These are phyloP conservation scores for Rhinichthys klamathensis DNA, from an alignment of 2,113 vertebrate genomes.

Conservation along the genomic window DNA sequence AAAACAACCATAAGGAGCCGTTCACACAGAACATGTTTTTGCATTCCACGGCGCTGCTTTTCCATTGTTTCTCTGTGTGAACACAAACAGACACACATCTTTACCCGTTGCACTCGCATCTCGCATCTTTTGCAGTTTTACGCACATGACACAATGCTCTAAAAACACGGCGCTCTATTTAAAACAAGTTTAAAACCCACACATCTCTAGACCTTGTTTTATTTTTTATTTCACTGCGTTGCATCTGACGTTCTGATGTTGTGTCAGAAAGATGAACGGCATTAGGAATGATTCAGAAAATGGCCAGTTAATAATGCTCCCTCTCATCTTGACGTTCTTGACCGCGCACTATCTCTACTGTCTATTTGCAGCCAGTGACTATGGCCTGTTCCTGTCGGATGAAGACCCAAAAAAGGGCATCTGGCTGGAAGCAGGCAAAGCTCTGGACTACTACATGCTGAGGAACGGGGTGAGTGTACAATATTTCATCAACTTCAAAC, in stretches of 20 bases:
- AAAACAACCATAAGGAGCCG: neutral
- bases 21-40: neutral
- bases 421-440: slow-evolving; percentile 96
- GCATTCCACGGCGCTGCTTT: neutral
- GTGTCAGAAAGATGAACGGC: too few relatives aligned
- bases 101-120: neutral
- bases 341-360: slow-evolving; percentile 12
- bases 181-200: neutral
- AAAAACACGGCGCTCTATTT: neutral
- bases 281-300: neutral
- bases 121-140: neutral
- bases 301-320: neutral
- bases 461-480: slow-evolving; percentile 88
- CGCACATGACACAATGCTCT: too few relatives aligned
- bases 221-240: neutral
- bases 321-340: neutral
- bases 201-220: neutral
- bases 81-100: neutral
- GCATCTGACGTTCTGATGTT: neutral
- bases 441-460: slow-evolving; percentile 98
- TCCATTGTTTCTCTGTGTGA: neutral
- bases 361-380: slow-evolving; percentile 88
- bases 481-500: neutral
- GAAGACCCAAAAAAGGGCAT: slow-evolving; percentile 99
- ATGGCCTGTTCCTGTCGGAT: slow-evolving; percentile 95